These are phyloP conservation scores for Diaperis boleti DNA, from an alignment of 2,888 invertebrate genomes.

Conservation along the genomic window DNA sequence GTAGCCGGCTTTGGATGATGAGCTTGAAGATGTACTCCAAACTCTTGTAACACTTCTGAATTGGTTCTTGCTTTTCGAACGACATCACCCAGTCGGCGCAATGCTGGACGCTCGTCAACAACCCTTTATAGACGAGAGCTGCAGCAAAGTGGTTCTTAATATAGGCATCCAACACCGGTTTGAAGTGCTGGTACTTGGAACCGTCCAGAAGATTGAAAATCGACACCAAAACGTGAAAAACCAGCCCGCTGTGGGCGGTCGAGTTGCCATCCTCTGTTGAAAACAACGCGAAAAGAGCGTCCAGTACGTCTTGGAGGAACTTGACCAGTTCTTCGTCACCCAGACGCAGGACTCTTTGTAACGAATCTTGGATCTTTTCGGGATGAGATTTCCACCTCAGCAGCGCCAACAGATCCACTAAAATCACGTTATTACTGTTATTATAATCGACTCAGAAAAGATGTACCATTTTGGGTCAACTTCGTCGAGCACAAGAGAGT, in stretches of 20 bases:
- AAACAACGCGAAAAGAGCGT: slow-evolving; percentile 93
- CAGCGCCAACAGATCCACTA: slow-evolving; percentile 87
- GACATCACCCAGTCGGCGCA: slow-evolving; percentile 89
- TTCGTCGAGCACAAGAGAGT: slow-evolving; percentile 96
- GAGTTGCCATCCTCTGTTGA: slow-evolving; percentile 93
- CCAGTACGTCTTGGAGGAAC: slow-evolving; percentile 93
- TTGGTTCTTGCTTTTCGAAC: slow-evolving; percentile 89
- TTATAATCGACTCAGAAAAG: not conserved
- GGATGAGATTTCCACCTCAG: slow-evolving; percentile 93
- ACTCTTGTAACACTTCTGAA: slow-evolving; percentile 90
- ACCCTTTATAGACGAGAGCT: slow-evolving; percentile 91
- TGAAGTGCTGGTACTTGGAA: slow-evolving; percentile 93
- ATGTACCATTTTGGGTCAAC: slow-evolving; percentile 90
- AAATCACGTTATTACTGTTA: slow-evolving; percentile 36
- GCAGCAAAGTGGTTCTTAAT: slow-evolving; percentile 95
- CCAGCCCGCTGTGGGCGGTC: slow-evolving; percentile 89
- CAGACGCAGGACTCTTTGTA: slow-evolving; percentile 84
- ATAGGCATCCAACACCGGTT: slow-evolving; percentile 93
- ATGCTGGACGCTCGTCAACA: slow-evolving; percentile 90
- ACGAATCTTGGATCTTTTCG: slow-evolving; percentile 86
- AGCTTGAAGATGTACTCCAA: slow-evolving; percentile 93
- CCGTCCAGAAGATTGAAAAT: slow-evolving; percentile 92
- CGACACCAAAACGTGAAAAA: slow-evolving; percentile 92
- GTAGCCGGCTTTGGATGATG: slow-evolving; percentile 87
- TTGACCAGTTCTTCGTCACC: slow-evolving; percentile 93